These are phyloP conservation scores for Dryobotodes eremita DNA, from an alignment of 2,888 invertebrate genomes.

Conservation along the genomic window DNA sequence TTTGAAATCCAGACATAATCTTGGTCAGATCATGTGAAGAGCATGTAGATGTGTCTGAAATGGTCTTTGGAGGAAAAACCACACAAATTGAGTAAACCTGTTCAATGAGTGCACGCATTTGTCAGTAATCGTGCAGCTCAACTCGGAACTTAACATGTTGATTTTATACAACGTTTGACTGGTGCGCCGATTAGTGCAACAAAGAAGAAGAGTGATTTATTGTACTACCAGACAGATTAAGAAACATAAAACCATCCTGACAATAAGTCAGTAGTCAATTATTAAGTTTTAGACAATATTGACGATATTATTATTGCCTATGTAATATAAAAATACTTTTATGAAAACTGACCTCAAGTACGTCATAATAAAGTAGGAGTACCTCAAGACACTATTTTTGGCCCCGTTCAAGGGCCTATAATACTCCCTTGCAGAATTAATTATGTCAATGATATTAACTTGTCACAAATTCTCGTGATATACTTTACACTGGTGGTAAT, in stretches of 20 bases:
- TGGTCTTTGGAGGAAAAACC: too few species aligned
- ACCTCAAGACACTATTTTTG: background rate
- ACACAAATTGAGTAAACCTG: too few species aligned
- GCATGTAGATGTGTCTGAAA: too few species aligned
- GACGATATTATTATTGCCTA: too few species aligned
- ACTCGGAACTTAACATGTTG: too few species aligned
- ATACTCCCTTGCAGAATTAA: constrained; percentile 13
- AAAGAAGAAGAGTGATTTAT: background rate
- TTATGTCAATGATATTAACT: background rate
- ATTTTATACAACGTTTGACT: background rate
- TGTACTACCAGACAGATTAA: background rate
- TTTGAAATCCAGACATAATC: too few species aligned
- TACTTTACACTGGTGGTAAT: background rate
- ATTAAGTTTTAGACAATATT: background rate
- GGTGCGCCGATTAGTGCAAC: background rate
- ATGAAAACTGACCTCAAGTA: background rate
- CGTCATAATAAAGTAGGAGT: background rate
- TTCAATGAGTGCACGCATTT: too few species aligned
- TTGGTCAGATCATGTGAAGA: too few species aligned
- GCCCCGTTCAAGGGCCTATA: background rate
- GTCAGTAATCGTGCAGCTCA: too few species aligned
- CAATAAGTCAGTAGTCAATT: background rate
- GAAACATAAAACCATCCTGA: background rate
- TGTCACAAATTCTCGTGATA: background rate
- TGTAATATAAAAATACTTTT: background rate